These are phyloP conservation scores for Cetonia aurata DNA, from an alignment of 2,888 invertebrate species.

Conservation along the genomic window DNA sequence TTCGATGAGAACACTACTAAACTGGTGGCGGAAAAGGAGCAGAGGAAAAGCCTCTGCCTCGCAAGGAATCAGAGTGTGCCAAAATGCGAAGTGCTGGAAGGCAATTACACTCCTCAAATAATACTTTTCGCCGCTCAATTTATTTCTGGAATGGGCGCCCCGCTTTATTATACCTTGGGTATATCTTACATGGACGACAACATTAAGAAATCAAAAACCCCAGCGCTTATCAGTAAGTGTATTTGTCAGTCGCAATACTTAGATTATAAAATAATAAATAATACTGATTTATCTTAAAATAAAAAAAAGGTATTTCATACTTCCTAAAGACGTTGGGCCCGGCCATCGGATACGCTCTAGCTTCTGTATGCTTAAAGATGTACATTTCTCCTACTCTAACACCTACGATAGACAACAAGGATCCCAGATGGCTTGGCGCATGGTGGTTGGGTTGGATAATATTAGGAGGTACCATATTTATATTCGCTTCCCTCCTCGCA, in stretches of 20 bases:
- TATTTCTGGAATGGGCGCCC: slow-evolving; percentile 78
- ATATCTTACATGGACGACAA: slow-evolving; percentile 83
- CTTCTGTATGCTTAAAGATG: slow-evolving; percentile 74
- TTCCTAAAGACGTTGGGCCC: slow-evolving; percentile 79
- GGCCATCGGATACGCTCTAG: slow-evolving; percentile 76
- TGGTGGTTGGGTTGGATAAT: slow-evolving; percentile 86
- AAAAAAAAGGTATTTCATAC: slow-evolving; percentile 71
- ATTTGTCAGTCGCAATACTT: slow-evolving; percentile 14
- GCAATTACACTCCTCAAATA: slow-evolving; percentile 72
- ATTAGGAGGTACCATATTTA: slow-evolving; percentile 70
- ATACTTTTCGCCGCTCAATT: slow-evolving; percentile 78
- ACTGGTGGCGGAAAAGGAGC: slow-evolving; percentile 67
- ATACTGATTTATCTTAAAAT: too few relatives aligned
- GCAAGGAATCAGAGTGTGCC: slow-evolving; percentile 56
- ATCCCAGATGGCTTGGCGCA: slow-evolving; percentile 86
- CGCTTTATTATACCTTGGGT: slow-evolving; percentile 77
- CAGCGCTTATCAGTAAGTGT: slow-evolving; percentile 76
- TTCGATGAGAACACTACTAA: slow-evolving; percentile 62
- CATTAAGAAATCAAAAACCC: slow-evolving; percentile 79
- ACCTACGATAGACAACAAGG: slow-evolving; percentile 74
- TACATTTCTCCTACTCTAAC: slow-evolving; percentile 76
- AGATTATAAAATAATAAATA: background rate
- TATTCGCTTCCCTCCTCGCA: slow-evolving; percentile 74
- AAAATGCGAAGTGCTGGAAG: slow-evolving; percentile 63
- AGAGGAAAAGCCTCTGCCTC: slow-evolving; percentile 72